Evolutionary conservation across 1,140 invertebrate species (phyloP), one percentile per base, ranked within the genome.

Genomic region (Sweltsa coloradensis): DNA sequence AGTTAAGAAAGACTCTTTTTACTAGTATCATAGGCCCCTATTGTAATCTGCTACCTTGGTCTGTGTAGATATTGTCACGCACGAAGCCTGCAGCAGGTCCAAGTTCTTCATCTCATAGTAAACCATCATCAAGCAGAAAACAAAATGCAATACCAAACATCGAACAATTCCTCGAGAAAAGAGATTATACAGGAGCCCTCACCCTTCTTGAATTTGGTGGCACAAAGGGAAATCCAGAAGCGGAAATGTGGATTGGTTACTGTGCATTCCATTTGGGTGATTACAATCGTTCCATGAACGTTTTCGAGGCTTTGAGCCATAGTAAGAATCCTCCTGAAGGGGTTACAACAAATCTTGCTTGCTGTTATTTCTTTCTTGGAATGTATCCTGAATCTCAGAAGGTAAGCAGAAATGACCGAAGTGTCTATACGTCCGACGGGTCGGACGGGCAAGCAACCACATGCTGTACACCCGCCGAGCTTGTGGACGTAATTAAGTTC

Each of bases 181-280:
- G 92, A 21, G 95, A 99, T 68, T 99, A 96, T 58, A 86, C 83
- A 5, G 95, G 94, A 9, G 92, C 91, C 1, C 75, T 96, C 21
- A 94, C 93, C 1, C 71, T 96, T 45, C 66, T 97, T 11, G 92
- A 56, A 56, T 57, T 54, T 54, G 52, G 52, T 26, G 46, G 21
- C 55, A 76, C 71, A 31, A 79, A 74, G 55, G 71, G 61, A 13
- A 72, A 67, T 41, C 64, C 74, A 5, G 75, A 79, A 60, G 76
- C 77, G 14, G 81, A 88, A 52, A 64, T 85, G 48, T 98, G 94
- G 92, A 79, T 89, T 47, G 92, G 84, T 2, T 98, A 92, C 63
- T 96, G 92, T 66, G 79, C 82, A 45, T 98, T 97, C 68, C 94
- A 98, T 67, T 68, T 94, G 27, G 93, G 90, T 1, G 89, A 98